Evolutionary conservation across 2,113 vertebrate genomes (phyloP).

Genomic region (Calcarius ornatus): DNA sequence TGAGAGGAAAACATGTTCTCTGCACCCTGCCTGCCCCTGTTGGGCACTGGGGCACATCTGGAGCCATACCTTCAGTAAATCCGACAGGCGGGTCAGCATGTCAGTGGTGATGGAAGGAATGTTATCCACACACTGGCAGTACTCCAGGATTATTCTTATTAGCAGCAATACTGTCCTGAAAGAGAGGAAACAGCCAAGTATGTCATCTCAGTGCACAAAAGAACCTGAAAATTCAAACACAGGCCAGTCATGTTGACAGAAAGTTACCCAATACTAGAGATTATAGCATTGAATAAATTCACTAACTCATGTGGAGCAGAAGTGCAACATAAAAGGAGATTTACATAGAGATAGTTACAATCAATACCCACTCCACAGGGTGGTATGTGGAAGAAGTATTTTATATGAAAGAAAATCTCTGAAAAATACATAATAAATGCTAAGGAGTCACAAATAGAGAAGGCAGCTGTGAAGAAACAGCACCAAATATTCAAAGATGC

Average conservation of each 20-base stretch:
- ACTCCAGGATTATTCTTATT: constrained; percentile 97
- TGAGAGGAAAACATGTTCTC: not conserved
- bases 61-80: constrained; percentile 88
- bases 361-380: not conserved
- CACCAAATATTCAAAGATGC: not conserved
- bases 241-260: not conserved
- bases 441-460: not conserved
- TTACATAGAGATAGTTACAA: not conserved
- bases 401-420: not conserved
- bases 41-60: not conserved
- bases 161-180: constrained; percentile 93
- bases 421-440: not conserved
- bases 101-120: constrained; percentile 95
- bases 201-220: not conserved
- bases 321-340: not conserved
- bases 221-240: not conserved
- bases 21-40: not conserved
- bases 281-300: not conserved
- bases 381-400: not conserved
- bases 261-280: not conserved
- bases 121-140: constrained; percentile 97
- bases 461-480: not conserved
- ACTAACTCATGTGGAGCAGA: not conserved
- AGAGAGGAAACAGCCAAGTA: constrained; percentile 32
- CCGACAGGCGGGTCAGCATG: constrained; percentile 92